These are phyloP conservation scores for Brachypalpus laphriformis DNA, from an alignment of 2,888 invertebrate species.

Conservation along the genomic window DNA sequence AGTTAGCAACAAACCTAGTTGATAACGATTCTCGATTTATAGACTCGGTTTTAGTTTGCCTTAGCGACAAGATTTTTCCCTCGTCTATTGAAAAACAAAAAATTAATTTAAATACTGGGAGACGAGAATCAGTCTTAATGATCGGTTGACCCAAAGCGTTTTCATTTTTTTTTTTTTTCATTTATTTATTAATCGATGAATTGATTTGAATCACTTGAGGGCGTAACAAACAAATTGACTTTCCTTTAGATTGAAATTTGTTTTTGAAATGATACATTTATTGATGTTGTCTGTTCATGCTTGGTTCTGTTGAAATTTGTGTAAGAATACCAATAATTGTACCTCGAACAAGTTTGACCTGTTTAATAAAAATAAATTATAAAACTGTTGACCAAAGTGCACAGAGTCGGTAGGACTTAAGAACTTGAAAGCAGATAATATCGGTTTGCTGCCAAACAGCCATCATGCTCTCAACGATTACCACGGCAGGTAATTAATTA, in stretches of 20 bases:
- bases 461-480: not conserved
- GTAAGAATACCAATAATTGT: not conserved
- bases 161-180: not conserved
- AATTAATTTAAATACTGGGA: not conserved
- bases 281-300: not conserved
- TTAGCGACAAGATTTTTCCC: not conserved
- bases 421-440: not conserved
- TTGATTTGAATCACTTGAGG: not conserved
- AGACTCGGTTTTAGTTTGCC: not conserved
- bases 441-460: not conserved
- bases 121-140: not conserved
- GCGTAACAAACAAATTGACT: not conserved
- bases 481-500: not conserved
- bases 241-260: not conserved
- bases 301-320: not conserved
- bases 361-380: not conserved
- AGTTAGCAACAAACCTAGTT: conserved; percentile 10
- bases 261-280: not conserved
- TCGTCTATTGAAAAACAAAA: not conserved
- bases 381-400: not conserved
- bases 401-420: not conserved
- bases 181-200: not conserved
- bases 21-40: conserved; percentile 9
- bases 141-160: not conserved
- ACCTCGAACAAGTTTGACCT: not conserved